Evolutionary conservation across 2,797 vertebrate species (phyloP), one percentile per base, ranked within the genome.

Genomic region (Molossus alvarezi): DNA sequence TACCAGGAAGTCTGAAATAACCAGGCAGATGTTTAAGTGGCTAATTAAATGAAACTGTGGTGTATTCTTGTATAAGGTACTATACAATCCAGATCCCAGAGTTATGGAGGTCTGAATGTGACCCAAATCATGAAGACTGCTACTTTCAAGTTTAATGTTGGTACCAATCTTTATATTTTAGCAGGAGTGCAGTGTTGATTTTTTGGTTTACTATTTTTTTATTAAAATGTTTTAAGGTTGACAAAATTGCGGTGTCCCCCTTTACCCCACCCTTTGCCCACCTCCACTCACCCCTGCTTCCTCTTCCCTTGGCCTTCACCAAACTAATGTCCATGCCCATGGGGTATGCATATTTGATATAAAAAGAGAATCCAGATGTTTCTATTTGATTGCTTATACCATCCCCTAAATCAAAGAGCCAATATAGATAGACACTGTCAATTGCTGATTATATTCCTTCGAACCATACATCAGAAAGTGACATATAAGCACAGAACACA

Each of bases 401-500:
- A 72, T 81, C 25, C 23, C 9, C 25, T 41, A 48, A 76, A 3
- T 91, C 29, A 75, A 75, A 88, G 9, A 88, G 55, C 5, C 51
- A 85, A 57, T 41, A 53, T 75, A 82, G 48, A 57, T 33, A 86
- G n/a, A 41, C 55, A 41, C 7, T 60, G 25, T 65, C 10, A 73
- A 51, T 62, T 92, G 37, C 10, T 86, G 21, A 67, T 79, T 86
- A 41, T 57, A 82, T 64, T 82, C 94, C 23, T 94, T 86, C 64
- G 48, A 77, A 72, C 3, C 23, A 67, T n/a, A 27, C 0, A 21
- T 77, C 62, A 53, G 15, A 57, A 13, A 87, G n/a, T 85, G 53
- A n/a, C 9, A 45, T 87, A 64, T 73, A 83, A 87, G 10, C 48
- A 86, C 64, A 62, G 20, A 53, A 37, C 62, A 4, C 57, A 37